Evolutionary conservation across 2,113 vertebrate genomes (phyloP), one percentile per base, ranked within the genome.

Genomic region (Pelecanoides urinatrix): DNA sequence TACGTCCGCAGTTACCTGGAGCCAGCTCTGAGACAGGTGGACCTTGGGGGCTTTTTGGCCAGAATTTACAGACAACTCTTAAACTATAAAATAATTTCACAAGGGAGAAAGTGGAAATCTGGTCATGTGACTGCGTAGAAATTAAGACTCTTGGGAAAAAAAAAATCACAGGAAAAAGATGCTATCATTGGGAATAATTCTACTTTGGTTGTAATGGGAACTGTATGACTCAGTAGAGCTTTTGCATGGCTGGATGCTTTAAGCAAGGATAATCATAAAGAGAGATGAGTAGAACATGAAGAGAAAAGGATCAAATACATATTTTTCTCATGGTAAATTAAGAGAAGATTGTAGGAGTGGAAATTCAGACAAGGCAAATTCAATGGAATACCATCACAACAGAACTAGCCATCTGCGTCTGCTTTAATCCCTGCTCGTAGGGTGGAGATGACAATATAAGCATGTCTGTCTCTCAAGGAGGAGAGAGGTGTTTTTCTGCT

Each of bases 221-320:
- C 88, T 91, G 62, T 53, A 73, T 91, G 94, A 97, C 42, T 85
- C 74, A 78, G 83, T 91, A 71, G 84, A 95, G 81, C 50, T 95
- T 95, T 91, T 95, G 87, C 87, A 91, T 62, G 80, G 87, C 66
- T 91, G 94, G 81, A 44, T 92, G 96, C 84, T 95, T 93, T 88
- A 90, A 95, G 77, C 63, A 95, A 96, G 84, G 89, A 80, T 83
- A 92, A 91, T 94, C 79, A 79, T 68, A 94, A 91, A 94, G 82
- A 92, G 44, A 85, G 45, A 87, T 83, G 73, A 92, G 59, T 71
- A 79, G 76, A 95, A 96, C 86, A 84, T 4, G 67, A 94, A 90
- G 63, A 21, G 89, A 86, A 96, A 95, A 68, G 44, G 72, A 79
- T 83, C 5, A 16, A 65, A 72, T 71, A 45, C 17, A 44, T 75